These are phyloP conservation scores for Equus przewalskii DNA, from an alignment of 2,113 vertebrate genomes.

Conservation along the genomic window DNA sequence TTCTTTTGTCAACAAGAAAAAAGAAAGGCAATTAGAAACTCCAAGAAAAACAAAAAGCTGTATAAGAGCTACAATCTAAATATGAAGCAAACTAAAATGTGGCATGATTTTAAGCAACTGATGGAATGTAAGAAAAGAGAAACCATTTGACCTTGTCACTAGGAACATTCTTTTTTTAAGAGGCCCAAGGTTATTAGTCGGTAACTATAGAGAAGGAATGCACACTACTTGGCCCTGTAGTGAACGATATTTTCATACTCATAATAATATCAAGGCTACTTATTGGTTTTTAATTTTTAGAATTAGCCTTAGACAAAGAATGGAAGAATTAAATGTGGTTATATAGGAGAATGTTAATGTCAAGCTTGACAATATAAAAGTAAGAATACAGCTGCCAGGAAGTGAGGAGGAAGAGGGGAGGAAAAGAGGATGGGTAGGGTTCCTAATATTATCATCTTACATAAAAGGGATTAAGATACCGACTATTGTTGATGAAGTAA, in stretches of 20 bases:
- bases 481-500: not conserved
- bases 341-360: slow-evolving; percentile 22
- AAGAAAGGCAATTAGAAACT: slow-evolving; percentile 76
- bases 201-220: not conserved
- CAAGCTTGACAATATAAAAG: not conserved
- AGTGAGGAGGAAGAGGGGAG: not conserved
- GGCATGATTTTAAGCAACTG: slow-evolving; percentile 41
- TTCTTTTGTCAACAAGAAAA: slow-evolving; percentile 75
- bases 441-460: not conserved
- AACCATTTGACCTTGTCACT: slow-evolving; percentile 16
- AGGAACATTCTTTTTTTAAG: not conserved
- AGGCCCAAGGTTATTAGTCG: not conserved
- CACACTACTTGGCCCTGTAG: not conserved
- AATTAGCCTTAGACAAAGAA: slow-evolving; percentile 59
- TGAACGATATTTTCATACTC: not conserved
- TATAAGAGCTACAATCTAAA: slow-evolving; percentile 62
- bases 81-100: slow-evolving; percentile 65
- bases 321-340: slow-evolving; percentile 26
- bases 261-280: slow-evolving; percentile 6
- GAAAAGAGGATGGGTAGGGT: not conserved
- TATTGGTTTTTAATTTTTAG: slow-evolving; percentile 25
- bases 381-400: not conserved
- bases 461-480: slow-evolving; percentile 46
- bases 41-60: slow-evolving; percentile 54
- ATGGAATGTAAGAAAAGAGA: slow-evolving; percentile 54